These are phyloP conservation scores for Zosterops japonicus DNA, from an alignment of 2,113 vertebrate species.

Conservation along the genomic window DNA sequence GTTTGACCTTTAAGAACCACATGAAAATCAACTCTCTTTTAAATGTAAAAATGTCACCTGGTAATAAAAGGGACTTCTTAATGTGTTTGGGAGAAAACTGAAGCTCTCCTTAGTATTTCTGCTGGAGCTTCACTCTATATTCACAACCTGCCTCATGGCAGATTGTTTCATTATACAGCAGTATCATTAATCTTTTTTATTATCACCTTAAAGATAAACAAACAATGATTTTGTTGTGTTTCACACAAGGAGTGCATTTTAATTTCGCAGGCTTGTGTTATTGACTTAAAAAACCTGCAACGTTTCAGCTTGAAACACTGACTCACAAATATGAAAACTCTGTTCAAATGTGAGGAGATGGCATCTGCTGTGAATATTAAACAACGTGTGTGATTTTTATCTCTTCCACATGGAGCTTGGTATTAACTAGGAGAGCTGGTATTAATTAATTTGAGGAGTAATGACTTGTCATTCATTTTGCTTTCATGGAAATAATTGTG, in stretches of 20 bases:
- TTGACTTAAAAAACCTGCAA: conserved; percentile 55
- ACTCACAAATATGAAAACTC: conserved; percentile 59
- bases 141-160: conserved; percentile 70
- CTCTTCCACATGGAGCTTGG: conserved; percentile 48
- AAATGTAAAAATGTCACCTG: conserved; percentile 61
- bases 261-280: conserved; percentile 73
- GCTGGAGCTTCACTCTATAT: conserved; percentile 64
- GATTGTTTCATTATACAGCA: conserved; percentile 80
- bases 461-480: conserved; percentile 44
- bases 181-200: conserved; percentile 82
- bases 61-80: conserved; percentile 59
- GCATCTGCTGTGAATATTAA: conserved; percentile 73
- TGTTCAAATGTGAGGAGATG: conserved; percentile 60
- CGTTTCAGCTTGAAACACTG: conserved; percentile 66
- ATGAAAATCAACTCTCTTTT: conserved; percentile 66
- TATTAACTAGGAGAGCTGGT: conserved; percentile 53
- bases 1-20: conserved; percentile 54
- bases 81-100: conserved; percentile 32
- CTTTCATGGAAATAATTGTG: not conserved
- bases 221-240: conserved; percentile 80
- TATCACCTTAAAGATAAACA: conserved; percentile 82
- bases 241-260: conserved; percentile 80
- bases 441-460: conserved; percentile 70
- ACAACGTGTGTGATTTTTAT: conserved; percentile 64
- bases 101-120: conserved; percentile 18